phyloP scores from a whole-genome alignment of 2,113 vertebrate genomes.

The Equus quagga region DNA sequence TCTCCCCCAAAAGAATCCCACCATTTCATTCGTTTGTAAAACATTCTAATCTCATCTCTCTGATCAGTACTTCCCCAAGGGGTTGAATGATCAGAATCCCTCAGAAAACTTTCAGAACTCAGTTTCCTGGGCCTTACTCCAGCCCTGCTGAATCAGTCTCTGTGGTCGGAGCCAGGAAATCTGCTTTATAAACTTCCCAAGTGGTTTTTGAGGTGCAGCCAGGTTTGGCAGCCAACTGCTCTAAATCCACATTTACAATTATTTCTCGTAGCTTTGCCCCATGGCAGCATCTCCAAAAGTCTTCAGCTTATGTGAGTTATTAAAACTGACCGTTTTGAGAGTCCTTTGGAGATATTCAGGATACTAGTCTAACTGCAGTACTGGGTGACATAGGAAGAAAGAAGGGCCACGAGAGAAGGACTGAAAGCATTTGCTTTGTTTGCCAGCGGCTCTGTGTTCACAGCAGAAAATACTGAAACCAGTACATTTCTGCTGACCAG shows the following conservation, averaged over 20 bases:
- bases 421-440: slow-evolving; percentile 14
- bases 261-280: background rate
- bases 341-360: background rate
- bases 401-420: slow-evolving; percentile 36
- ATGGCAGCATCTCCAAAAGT: background rate
- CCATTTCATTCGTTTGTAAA: slow-evolving; percentile 47
- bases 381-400: background rate
- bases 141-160: slow-evolving; percentile 71
- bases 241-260: slow-evolving; percentile 54
- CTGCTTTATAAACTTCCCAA: slow-evolving; percentile 79
- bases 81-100: slow-evolving; percentile 55
- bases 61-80: slow-evolving; percentile 44
- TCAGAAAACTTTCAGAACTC: slow-evolving; percentile 63
- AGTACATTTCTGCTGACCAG: background rate
- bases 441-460: slow-evolving; percentile 2
- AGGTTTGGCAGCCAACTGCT: slow-evolving; percentile 71
- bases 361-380: background rate
- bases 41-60: slow-evolving; percentile 38
- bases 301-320: slow-evolving; percentile 17
- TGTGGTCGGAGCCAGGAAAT: slow-evolving; percentile 80
- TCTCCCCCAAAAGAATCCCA: background rate
- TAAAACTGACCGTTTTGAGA: slow-evolving; percentile 56
- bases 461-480: slow-evolving; percentile 39
- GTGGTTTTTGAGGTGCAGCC: slow-evolving; percentile 74
- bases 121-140: slow-evolving; percentile 73